Base-by-base conservation (phyloP, 2,888 invertebrate genomes). In the Matsumyia berberina region DNA sequence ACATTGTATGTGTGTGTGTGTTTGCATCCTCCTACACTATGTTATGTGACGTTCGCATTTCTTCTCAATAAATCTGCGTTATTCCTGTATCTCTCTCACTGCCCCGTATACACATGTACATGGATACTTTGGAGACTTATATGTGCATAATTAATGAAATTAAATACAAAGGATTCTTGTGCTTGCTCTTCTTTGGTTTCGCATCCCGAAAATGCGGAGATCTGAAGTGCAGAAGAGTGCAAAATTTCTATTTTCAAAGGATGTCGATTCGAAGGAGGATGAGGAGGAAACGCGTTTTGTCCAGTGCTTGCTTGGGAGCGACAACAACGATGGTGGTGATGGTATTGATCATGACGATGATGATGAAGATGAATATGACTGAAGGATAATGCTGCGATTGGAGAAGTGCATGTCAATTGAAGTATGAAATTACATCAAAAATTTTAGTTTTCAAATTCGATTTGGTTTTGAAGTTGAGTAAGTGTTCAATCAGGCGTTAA, bases 141-240 rank as follows among this genome's bases (percentile, higher is more conserved):
- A 80, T 80, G 80, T 79, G 85, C 85, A 85, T 85, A 70, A 85
- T 85, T 85, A 85, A 85, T 85, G 79, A 85, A 85, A 85, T 85
- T 85, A 85, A 76, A 85, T 85, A 85, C 85, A 85, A 80, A 85
- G 85, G 80, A 76, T 70, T 51, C 60, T 69, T 44, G 42, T 70
- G 69, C 74, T 64, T 53, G 76, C 53, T 77, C 58, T 44, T 62
- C 73, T 69, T 44, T 66, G 62, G 39, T 64, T 85, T 76, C 85
- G 85, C 80, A 85, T 74, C 46, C 64, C 33, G 35, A 76, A 79
- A 76, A 53, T 83, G 49, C 83, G 33, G 44, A 70, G 42, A 46
- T 49, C 8, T 60, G 15, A 31, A 66, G 44, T 66, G 64, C 62
- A 79, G 57, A 66, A 44, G 64, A 62, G 51, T 57, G 51, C 73